Conservation (phyloP, 1,140 invertebrate genomes). For the Drosophila arawakana region DNA sequence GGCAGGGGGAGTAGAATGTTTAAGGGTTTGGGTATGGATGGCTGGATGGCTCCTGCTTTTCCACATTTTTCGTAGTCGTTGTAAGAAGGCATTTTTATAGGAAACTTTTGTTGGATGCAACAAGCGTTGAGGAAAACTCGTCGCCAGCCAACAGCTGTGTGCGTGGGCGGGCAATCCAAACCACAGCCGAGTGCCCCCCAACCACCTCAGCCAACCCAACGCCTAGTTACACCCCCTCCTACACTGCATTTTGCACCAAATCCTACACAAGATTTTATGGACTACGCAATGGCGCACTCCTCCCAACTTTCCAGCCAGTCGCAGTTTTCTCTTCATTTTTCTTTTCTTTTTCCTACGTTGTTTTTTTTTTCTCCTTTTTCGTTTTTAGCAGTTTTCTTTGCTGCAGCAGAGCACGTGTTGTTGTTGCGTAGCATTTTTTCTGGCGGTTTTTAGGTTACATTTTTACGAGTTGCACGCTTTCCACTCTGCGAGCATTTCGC, state of each 20-base stretch:
- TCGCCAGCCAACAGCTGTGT: conserved; percentile 52
- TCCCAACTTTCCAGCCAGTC: conserved; percentile 62
- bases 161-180: conserved; percentile 31
- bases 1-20: conserved; percentile 27
- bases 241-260: conserved; percentile 31
- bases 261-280: conserved; percentile 57
- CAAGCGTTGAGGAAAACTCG: conserved; percentile 48
- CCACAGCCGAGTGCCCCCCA: conserved; percentile 8
- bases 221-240: neutral
- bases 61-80: conserved; percentile 35
- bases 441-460: conserved; percentile 84
- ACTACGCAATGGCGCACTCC: conserved; percentile 70
- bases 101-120: conserved; percentile 63
- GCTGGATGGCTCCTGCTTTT: conserved; percentile 17
- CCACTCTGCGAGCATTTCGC: conserved; percentile 53
- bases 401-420: conserved; percentile 16
- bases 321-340: conserved; percentile 21
- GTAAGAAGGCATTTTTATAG: conserved; percentile 82
- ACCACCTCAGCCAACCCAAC: neutral
- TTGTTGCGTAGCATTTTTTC: conserved; percentile 73
- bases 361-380: conserved; percentile 1
- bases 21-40: neutral
- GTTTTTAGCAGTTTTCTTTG: conserved; percentile 8
- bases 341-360: conserved; percentile 35
- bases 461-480: conserved; percentile 78